Evolutionary conservation across 2,888 invertebrate species (phyloP), one percentile per base, ranked within the genome.

Genomic region (Athetis lepigone): DNA sequence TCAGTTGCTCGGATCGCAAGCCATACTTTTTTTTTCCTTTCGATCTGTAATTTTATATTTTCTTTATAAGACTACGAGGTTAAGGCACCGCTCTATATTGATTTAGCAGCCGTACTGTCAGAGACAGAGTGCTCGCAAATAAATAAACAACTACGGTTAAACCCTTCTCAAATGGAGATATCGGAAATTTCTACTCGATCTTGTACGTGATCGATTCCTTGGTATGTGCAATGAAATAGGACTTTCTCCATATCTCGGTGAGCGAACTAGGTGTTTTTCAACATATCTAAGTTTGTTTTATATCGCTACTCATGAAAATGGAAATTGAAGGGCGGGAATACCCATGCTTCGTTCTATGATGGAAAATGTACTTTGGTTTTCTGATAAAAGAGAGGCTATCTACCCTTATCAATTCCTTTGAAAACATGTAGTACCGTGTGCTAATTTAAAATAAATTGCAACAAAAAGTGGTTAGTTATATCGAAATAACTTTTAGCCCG

Each of bases 21-120:
- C 51, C 63, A 70, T 52, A 74, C 73, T 77, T 79, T 71, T 55
- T 60, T 73, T 66, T 43, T 54, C 58, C 45, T 55, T 77, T 64
- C 29, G 29, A 29, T 29, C 70, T 55, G 68, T 80, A 73, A 71
- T 78, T 79, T 78, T 81, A 83, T 81, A 84, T 87, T 82, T 81
- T 82, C 72, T 69, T 56, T 68, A 62, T 46, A 60, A 66, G 60
- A 75, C 75, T 73, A 70, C 60, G 51, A 74, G 68, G 68, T 75
- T 71, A 79, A 70, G 70, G 33, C 60, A 16, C 46, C 52, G 42
- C 76, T 77, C 70, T 72, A 69, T 75, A 72, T 80, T 81, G 78
- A 80, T 78, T 81, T 73, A 70, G 55, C 42, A 57, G 29, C 40
- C 54, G 57, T 57, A 63, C 52, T 65, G 61, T 75, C 65, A 65